Evolutionary conservation across 2,888 invertebrate species (phyloP), one percentile per base, ranked within the genome.

Genomic region (Parascotia fuliginaria): DNA sequence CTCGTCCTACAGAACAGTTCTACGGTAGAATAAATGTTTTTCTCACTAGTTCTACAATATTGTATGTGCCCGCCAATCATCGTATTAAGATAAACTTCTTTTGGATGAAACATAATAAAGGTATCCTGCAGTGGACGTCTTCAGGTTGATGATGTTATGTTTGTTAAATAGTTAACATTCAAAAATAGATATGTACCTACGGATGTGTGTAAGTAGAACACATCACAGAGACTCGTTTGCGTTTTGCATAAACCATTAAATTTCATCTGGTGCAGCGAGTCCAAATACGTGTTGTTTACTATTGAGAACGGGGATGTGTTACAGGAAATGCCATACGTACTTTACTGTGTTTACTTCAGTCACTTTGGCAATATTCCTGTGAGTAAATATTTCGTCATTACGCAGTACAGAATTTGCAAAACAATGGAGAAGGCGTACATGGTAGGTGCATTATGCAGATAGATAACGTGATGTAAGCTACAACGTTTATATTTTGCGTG

Each of bases 401-500:
- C 39, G 16, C 14, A 33, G 15, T 51, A 43, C 38, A 57, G 45
- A 37, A 48, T 33, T 45, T 47, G 51, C 50, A 42, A 51, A 47
- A 29, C 28, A 38, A 28, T 42, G 48, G 31, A 51, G 15, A 49
- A 43, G 22, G 40, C 53, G 42, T 47, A 45, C 55, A 37, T 15
- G 22, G 37, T 55, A 27, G 34, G 29, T 60, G 60, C 59, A 60
- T 52, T 51, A 40, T 51, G 54, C 51, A 42, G 42, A 44, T 55
- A 59, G 43, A 49, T 66, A 68, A 60, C 65, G 58, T 56, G 54
- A 53, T 65, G 65, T 72, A 73, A 67, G 69, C 71, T 73, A 70
- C 58, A 58, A 49, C 55, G 65, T 76, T 64, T 75, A 72, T 77
- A 73, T 19, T 75, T 55, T 65, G 70, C 61, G 61, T 75, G 66